Percentiles rank a stretch among this genome's conserved stretches.
These are phyloP conservation scores for Laticauda colubrina DNA, from an alignment of 2,113 vertebrate genomes.

Conservation along the genomic window DNA sequence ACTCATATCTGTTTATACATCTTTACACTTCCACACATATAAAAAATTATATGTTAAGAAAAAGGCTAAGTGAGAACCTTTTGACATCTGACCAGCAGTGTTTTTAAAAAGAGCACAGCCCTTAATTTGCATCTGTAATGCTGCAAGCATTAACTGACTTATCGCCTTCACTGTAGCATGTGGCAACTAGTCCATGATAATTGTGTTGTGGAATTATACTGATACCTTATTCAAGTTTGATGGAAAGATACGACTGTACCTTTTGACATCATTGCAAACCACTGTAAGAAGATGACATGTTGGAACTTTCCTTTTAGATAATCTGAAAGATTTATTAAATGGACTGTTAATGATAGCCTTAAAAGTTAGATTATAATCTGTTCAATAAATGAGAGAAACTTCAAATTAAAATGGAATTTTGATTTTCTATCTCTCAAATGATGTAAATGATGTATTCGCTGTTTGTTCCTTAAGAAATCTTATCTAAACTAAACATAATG, in stretches of 20 bases:
- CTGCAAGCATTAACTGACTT: not conserved
- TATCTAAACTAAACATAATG: not conserved
- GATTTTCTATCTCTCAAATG: not conserved
- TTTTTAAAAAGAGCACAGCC: not conserved
- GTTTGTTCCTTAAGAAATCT: not conserved
- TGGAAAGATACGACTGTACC: not conserved
- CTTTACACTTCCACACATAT: not conserved
- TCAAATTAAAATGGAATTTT: not conserved
- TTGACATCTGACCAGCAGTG: not conserved
- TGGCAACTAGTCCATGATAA: not conserved
- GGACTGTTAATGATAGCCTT: not conserved
- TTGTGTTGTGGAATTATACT: not conserved
- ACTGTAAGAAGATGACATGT: not conserved
- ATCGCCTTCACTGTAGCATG: not conserved
- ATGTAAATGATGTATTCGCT: not conserved
- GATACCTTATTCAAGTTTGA: not conserved
- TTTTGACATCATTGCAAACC: not conserved
- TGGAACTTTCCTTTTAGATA: not conserved
- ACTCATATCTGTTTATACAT: not conserved
- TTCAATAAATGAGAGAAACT: not conserved
- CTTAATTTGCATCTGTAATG: not conserved
- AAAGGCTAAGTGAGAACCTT: not conserved
- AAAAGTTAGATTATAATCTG: not conserved
- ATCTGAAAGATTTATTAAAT: not conserved
- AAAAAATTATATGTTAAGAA: not conserved